Evolutionary conservation across 53 echinoderm and acorn worm species (phyloP), one percentile per base, ranked within the genome.

Genomic region (Patiria pectinifera): DNA sequence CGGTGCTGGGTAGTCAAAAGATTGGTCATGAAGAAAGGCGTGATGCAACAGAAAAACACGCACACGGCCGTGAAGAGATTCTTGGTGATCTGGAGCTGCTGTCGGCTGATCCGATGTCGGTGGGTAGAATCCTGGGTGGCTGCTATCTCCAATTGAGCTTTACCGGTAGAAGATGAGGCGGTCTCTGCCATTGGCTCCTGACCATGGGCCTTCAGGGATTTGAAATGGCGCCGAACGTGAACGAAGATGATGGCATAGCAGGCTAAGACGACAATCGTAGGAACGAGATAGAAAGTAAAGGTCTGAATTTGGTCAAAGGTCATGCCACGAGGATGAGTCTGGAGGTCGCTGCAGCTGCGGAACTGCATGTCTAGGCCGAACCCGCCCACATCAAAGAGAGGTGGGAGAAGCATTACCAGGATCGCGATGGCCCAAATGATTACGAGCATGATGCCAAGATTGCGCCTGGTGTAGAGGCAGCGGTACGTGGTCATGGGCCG

Each of bases 21-120:
- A 6, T 84, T 85, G 19, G 91, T 61, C 2, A 95, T 22, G 9
- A 85, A 76, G 75, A 93, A 95, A 0, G 95, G 95, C n/a, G 86
- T 63, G 1, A 95, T 85, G 63, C 87, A 92, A 6, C 85, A 24
- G n/a, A 95, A 82, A 62, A 88, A 95, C 8, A 85, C 84, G 48
- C 92, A 93, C 8, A 95, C 83, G 11, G 92, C 86, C 13, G 70
- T 85, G 71, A 95, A 95, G 13, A 95, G 95, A 71, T 95, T 95
- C 82, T 86, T 91, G 16, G 95, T 95, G 48, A 95, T 93, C 21
- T 93, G 75, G 0, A 93, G 80, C 69, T 95, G 95, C 47, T 93
- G 93, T 49, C 83, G 85, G 23, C 61, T 79, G 21, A 91, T 82
- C 14, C 85, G 61, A 8, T 80, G 74, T 12, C 48, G 86, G 45